Evolutionary conservation across 2,797 vertebrate genomes (phyloP), one percentile per base, ranked within the genome.

Genomic region (Microctenopoma stevenorrisi): DNA sequence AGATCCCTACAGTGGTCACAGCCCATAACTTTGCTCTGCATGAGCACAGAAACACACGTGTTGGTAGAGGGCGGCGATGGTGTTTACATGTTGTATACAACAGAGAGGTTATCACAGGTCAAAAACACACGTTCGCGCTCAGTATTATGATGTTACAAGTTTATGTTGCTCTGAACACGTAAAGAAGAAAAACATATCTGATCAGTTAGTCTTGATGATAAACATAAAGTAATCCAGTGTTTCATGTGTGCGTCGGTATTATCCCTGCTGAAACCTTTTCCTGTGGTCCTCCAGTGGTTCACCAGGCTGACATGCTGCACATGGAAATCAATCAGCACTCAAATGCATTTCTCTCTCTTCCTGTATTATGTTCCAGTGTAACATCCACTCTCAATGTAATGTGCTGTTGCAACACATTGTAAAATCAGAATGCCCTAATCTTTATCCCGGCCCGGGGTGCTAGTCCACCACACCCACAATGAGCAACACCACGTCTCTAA

Each of bases 1-100:
- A 99, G 92, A 83, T 96, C 97, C 64, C 95, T 95, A 88, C 98
- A 99, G 83, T 95, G 95, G 68, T 96, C 97, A 74, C 98, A 99
- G 28, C 96, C 92, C 95, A 96, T 95, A 57, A 99, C 95, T 88
- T 98, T 99, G 76, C 79, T 82, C 91, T 92, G 79, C 54, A 54
- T 0, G 1, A 33, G 6, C 6, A 73, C 16, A 76, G 1, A 68
- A 56, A 68, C 42, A 73, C 28, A 57, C 14, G 30, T 1, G 33
- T 43, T 37, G 49, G 60, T 48, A 26, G 9, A 58, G 11, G 18
- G 12, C 15, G 46, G 25, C 8, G 18, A 14, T 33, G 30, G 30
- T 51, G 7, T 26, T 8, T 60, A 56, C 22, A 44, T 35, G 11
- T 5, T 51, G 4, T 4, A 8, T 1, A 25, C 16, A 5, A n/a